These are phyloP conservation scores for Thera britannica DNA, from an alignment of 2,888 invertebrate genomes.

Conservation along the genomic window DNA sequence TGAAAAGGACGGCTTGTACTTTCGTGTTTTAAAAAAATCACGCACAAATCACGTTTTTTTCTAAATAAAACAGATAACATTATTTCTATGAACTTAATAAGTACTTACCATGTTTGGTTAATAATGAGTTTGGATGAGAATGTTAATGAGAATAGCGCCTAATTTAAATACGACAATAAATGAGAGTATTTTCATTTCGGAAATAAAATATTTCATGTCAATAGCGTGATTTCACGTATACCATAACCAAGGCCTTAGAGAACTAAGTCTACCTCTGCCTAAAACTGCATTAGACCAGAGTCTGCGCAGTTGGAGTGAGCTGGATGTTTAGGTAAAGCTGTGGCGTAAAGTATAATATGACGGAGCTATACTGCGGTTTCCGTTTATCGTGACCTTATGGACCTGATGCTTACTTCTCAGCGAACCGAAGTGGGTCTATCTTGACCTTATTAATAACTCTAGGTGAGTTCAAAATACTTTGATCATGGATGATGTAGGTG, in stretches of 20 bases:
- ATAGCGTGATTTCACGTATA: background rate
- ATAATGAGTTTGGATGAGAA: too few species aligned
- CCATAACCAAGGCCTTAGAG: background rate
- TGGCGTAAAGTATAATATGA: constrained; percentile 14
- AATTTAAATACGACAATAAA: too few species aligned
- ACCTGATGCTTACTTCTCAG: constrained; percentile 16
- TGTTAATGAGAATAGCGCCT: too few species aligned
- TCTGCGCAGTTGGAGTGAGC: background rate
- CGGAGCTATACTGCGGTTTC: constrained; percentile 20
- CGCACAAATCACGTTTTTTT: too few species aligned
- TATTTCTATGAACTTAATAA: too few species aligned
- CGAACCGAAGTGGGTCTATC: background rate
- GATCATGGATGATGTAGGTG: background rate
- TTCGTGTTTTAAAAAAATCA: background rate
- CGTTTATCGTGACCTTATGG: constrained; percentile 23
- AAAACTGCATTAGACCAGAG: constrained; percentile 5
- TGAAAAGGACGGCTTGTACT: constrained; percentile 8
- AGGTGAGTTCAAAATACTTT: background rate
- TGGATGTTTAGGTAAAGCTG: constrained; percentile 1
- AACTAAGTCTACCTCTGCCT: background rate
- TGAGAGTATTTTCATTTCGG: too few species aligned
- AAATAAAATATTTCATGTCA: too few species aligned
- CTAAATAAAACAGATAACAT: too few species aligned
- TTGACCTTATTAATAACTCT: constrained; percentile 3
- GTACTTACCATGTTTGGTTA: too few species aligned